A percentile compares a stretch with the other conserved stretches of the same genome.
Conservation (phyloP, 2,797 vertebrate genomes). For the Orestias chungarensis region DNA sequence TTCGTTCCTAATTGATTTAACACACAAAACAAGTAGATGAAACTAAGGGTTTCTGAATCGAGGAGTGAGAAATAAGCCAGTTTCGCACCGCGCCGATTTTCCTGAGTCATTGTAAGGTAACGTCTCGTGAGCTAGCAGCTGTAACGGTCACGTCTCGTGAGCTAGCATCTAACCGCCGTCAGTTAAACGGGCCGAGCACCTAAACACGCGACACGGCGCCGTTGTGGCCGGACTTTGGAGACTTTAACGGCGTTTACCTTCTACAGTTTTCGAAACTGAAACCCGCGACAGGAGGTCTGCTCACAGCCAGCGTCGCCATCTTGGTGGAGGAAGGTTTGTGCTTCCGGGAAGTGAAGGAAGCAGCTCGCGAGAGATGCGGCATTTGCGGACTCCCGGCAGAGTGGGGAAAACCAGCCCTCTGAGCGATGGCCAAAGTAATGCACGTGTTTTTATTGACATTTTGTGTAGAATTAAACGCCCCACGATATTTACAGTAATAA, state of each 20-base stretch:
- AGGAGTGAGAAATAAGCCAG: background rate
- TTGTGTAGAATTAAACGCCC: background rate
- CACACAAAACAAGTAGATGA: background rate
- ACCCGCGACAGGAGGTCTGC: constrained; percentile 73
- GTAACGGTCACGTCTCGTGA: too few relatives aligned
- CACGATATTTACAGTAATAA: background rate
- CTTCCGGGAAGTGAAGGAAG: constrained; percentile 73
- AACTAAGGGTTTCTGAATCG: background rate
- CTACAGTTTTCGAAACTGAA: constrained; percentile 92
- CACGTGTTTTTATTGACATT: background rate
- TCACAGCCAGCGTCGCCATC: constrained; percentile 86
- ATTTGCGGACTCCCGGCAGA: background rate
- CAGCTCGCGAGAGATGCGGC: constrained; percentile 6
- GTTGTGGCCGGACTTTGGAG: fast-evolving
- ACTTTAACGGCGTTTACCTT: constrained; percentile 74
- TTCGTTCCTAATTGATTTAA: background rate
- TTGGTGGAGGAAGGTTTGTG: constrained; percentile 53
- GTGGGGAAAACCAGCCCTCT: background rate
- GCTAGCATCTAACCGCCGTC: too few relatives aligned
- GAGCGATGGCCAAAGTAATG: background rate
- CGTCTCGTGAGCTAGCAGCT: constrained; percentile 32
- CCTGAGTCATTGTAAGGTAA: constrained; percentile 66
- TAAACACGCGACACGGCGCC: too few relatives aligned
- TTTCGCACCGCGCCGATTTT: constrained; percentile 9
- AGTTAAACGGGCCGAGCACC: too few relatives aligned